Evolutionary conservation across 2,113 vertebrate genomes (phyloP).

Genomic region (Beaufortia kweichowensis): DNA sequence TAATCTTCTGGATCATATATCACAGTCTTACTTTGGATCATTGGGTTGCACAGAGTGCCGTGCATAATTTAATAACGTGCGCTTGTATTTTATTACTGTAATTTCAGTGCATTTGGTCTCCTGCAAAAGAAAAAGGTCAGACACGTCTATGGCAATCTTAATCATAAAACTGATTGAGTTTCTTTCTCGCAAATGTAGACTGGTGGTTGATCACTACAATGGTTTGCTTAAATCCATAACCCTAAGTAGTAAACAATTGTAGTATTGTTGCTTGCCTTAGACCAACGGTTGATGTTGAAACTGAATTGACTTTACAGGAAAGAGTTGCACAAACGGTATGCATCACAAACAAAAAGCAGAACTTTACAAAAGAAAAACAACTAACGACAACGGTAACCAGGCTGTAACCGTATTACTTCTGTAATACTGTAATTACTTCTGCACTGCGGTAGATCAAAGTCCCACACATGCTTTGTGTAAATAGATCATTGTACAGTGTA

Average conservation of each 20-base stretch:
- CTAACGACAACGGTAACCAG: neutral
- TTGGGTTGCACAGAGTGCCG: neutral
- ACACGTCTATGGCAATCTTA: neutral
- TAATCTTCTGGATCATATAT: neutral
- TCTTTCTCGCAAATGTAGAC: too few relatives aligned
- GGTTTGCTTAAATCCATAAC: neutral
- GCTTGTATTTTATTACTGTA: neutral
- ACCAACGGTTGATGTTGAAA: neutral
- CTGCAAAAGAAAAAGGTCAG: neutral
- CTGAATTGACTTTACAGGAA: neutral
- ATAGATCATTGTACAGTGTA: neutral
- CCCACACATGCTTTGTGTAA: neutral
- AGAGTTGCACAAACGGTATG: neutral
- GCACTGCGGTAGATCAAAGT: neutral
- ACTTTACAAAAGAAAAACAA: neutral
- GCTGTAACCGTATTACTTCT: neutral
- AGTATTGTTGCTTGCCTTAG: neutral
- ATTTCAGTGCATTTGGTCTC: neutral
- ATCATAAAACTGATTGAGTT: too few relatives aligned
- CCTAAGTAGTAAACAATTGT: neutral
- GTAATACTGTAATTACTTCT: too few relatives aligned
- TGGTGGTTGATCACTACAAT: too few relatives aligned
- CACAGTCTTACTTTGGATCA: neutral
- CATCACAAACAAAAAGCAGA: neutral
- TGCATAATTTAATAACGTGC: slow-evolving; percentile 14